Percentiles rank a stretch among this genome's conserved stretches.
phyloP scores from a whole-genome alignment of 2,888 invertebrate genomes.

The Hydrotaea diabolus region DNA sequence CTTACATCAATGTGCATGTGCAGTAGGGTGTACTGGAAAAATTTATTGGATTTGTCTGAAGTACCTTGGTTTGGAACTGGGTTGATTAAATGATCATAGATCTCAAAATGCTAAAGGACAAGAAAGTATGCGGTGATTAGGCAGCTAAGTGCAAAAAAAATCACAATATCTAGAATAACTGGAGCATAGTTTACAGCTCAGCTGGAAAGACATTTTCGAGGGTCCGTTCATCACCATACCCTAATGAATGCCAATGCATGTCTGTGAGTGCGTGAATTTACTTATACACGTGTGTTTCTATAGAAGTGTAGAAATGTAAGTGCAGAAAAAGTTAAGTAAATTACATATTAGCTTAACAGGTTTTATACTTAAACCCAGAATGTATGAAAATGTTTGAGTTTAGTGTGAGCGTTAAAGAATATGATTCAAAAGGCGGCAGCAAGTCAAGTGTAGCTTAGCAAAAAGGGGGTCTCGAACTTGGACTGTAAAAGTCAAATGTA shows the following conservation, averaged over 20 bases:
- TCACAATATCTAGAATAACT: no score
- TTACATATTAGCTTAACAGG: conserved; percentile 21
- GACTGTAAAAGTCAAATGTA: no score
- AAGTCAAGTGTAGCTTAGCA: neutral
- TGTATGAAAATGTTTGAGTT: neutral
- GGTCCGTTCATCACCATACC: no score
- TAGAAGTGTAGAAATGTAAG: neutral
- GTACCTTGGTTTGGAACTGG: no score
- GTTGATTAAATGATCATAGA: no score
- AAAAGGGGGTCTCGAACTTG: neutral
- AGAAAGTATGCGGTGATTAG: no score
- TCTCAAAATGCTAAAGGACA: no score
- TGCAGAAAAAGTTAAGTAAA: conserved; percentile 12
- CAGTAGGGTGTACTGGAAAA: neutral
- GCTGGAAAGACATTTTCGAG: no score
- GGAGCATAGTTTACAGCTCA: no score
- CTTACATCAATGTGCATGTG: neutral
- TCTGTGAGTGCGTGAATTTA: conserved; percentile 10
- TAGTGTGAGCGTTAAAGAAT: neutral
- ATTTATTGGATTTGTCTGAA: no score
- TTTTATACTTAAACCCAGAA: neutral
- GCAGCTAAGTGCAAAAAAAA: no score
- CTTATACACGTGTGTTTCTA: neutral
- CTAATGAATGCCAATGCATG: no score
- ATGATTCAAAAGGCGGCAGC: neutral